Percentiles rank a stretch among this genome's conserved stretches.
These are phyloP conservation scores for Drosophila pseudoobscura DNA, from an alignment of 1,140 invertebrate genomes.

Conservation along the genomic window DNA sequence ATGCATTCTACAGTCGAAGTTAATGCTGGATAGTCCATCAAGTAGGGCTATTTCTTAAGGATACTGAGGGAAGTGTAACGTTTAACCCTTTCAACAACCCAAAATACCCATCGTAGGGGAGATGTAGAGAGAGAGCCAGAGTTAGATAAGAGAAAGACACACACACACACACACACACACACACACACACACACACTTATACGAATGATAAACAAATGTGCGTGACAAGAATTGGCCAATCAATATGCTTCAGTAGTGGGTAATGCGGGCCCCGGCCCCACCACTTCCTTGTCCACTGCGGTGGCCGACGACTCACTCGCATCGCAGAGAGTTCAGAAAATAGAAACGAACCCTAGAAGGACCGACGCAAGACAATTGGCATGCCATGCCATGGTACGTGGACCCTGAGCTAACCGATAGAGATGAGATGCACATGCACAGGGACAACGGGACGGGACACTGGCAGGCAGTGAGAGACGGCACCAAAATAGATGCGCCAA, in stretches of 20 bases:
- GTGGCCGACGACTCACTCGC: slow-evolving; percentile 31
- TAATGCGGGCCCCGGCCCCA: slow-evolving; percentile 9
- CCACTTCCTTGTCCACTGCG: slow-evolving; percentile 24
- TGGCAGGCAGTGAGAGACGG: slow-evolving; percentile 51
- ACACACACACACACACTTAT: not conserved
- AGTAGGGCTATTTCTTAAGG: not conserved
- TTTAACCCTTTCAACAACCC: too few relatives aligned
- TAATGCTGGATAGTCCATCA: not conserved
- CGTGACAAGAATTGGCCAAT: slow-evolving; percentile 43
- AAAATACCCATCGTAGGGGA: slow-evolving; percentile 4
- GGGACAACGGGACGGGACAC: not conserved
- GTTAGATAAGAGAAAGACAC: slow-evolving; percentile 26
- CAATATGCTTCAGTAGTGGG: slow-evolving; percentile 38
- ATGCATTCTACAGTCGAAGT: not conserved
- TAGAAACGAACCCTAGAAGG: slow-evolving; percentile 83
- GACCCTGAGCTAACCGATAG: slow-evolving; percentile 15
- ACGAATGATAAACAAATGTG: slow-evolving; percentile 61
- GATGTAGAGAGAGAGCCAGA: not conserved
- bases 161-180: too few relatives aligned
- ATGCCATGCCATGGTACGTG: slow-evolving; percentile 10
- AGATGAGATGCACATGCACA: slow-evolving; percentile 1
- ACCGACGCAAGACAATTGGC: slow-evolving; percentile 74
- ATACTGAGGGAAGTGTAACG: not conserved
- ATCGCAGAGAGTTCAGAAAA: slow-evolving; percentile 85
- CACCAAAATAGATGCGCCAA: slow-evolving; percentile 66